Evolutionary conservation across 1,140 invertebrate species (phyloP).

Genomic region (Aphelenchoides besseyi): DNA sequence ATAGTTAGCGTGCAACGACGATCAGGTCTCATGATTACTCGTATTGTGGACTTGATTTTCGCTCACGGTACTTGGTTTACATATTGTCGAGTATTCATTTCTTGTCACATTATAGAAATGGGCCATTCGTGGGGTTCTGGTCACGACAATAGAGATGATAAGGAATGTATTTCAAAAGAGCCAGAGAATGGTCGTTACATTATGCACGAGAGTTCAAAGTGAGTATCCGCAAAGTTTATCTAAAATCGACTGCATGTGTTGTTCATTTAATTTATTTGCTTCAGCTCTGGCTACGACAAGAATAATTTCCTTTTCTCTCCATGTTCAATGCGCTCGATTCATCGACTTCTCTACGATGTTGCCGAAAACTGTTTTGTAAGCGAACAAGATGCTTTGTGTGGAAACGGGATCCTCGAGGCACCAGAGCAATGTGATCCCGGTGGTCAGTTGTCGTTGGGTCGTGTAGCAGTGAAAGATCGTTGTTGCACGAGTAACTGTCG

Average conservation of each 20-base stretch:
- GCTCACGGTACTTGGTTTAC: too few species aligned
- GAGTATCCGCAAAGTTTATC: too few species aligned
- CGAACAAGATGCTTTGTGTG: constrained; percentile 38
- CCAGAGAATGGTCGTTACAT: constrained; percentile 37
- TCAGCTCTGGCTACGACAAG: constrained; percentile 45
- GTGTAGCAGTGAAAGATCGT: constrained; percentile 18
- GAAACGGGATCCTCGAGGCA: constrained; percentile 46
- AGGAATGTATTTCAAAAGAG: constrained; percentile 28
- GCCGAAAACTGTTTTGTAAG: constrained; percentile 44
- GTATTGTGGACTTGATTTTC: constrained; percentile 46
- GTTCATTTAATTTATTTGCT: too few species aligned
- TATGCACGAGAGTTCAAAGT: constrained; percentile 44
- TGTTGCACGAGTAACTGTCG: constrained; percentile 40
- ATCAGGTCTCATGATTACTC: constrained; percentile 46
- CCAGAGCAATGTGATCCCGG: constrained; percentile 47
- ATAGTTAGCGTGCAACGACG: constrained; percentile 34
- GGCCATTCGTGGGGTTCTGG: constrained; percentile 39
- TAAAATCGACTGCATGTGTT: too few species aligned
- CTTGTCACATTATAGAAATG: constrained; percentile 32
- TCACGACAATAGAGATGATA: constrained; percentile 39
- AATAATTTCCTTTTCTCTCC: constrained; percentile 48
- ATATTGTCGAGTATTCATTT: constrained; percentile 22
- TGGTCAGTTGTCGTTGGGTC: constrained; percentile 31
- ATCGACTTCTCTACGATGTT: constrained; percentile 41
- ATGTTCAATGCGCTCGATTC: constrained; percentile 42